These are phyloP conservation scores for Drosophila longiperda DNA, from an alignment of 2,888 invertebrate genomes.

Conservation along the genomic window DNA sequence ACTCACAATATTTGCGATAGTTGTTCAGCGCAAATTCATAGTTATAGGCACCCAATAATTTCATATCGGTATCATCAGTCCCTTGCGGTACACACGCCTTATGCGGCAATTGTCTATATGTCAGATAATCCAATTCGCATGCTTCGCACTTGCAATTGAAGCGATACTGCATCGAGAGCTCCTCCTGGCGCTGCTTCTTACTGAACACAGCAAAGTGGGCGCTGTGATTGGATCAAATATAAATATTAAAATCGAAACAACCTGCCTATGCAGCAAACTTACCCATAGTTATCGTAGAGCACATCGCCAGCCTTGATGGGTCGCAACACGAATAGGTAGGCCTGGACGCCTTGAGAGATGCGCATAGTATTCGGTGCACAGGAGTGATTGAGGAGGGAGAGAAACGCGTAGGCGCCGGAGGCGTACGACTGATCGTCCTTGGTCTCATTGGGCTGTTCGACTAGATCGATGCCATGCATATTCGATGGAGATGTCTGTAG, in stretches of 20 bases:
- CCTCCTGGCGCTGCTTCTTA: conserved; percentile 86
- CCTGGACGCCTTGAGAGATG: conserved; percentile 86
- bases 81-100: conserved; percentile 81
- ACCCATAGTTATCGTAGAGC: conserved; percentile 93
- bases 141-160: conserved; percentile 92
- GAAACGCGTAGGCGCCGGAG: conserved; percentile 90
- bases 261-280: conserved; percentile 50
- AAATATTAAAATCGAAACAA: conserved; percentile 39
- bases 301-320: conserved; percentile 90
- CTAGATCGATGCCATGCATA: conserved; percentile 91
- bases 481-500: conserved; percentile 94
- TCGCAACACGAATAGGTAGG: conserved; percentile 87
- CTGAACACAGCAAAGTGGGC: conserved; percentile 90
- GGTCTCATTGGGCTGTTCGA: conserved; percentile 85
- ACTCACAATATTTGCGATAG: conserved; percentile 82
- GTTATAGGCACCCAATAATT: conserved; percentile 78
- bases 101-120: conserved; percentile 85
- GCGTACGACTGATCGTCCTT: conserved; percentile 84
- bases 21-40: conserved; percentile 82
- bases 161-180: conserved; percentile 90
- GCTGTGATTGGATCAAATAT: conserved; percentile 85
- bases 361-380: conserved; percentile 93
- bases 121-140: conserved; percentile 90
- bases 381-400: conserved; percentile 92
- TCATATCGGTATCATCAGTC: conserved; percentile 74